Percentiles rank a stretch among this genome's conserved stretches.
Evolutionary conservation across 2,888 invertebrate species (phyloP).

Genomic region (Hipparchia sbordonii): DNA sequence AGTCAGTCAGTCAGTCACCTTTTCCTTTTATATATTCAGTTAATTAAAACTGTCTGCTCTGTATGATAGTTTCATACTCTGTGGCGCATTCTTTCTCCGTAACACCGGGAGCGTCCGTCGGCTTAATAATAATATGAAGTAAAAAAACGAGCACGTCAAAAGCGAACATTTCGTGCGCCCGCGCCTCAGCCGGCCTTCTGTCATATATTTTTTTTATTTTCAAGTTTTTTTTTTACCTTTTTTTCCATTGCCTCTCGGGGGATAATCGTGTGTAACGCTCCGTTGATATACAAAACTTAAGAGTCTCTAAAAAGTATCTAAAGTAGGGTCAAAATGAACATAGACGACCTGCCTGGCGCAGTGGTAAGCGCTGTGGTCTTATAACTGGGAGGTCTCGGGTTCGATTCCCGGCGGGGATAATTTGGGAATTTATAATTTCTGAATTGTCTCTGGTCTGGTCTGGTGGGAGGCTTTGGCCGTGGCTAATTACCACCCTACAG

Average conservation of each 20-base stretch:
- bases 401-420: too few relatives aligned
- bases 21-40: too few relatives aligned
- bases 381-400: too few relatives aligned
- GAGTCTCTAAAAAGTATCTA: not conserved
- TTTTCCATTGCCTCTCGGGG: conserved; percentile 48
- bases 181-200: conserved; percentile 57
- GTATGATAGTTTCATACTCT: conserved; percentile 53
- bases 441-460: too few relatives aligned
- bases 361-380: too few relatives aligned
- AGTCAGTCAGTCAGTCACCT: too few relatives aligned
- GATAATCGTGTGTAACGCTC: conserved; percentile 76
- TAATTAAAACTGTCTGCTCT: conserved; percentile 52
- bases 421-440: too few relatives aligned
- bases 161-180: conserved; percentile 67
- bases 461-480: too few relatives aligned
- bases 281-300: not conserved
- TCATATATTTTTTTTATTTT: conserved; percentile 50
- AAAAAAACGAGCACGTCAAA: conserved; percentile 78
- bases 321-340: too few relatives aligned
- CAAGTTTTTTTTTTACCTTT: conserved; percentile 38
- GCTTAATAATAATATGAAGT: conserved; percentile 78
- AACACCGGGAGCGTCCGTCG: conserved; percentile 80
- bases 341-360: too few relatives aligned
- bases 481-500: too few relatives aligned
- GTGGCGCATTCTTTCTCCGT: conserved; percentile 78